Percentiles rank a stretch among this genome's conserved stretches.
These are phyloP conservation scores for Callorhinus ursinus DNA, from an alignment of 2,113 vertebrate genomes.

Conservation along the genomic window DNA sequence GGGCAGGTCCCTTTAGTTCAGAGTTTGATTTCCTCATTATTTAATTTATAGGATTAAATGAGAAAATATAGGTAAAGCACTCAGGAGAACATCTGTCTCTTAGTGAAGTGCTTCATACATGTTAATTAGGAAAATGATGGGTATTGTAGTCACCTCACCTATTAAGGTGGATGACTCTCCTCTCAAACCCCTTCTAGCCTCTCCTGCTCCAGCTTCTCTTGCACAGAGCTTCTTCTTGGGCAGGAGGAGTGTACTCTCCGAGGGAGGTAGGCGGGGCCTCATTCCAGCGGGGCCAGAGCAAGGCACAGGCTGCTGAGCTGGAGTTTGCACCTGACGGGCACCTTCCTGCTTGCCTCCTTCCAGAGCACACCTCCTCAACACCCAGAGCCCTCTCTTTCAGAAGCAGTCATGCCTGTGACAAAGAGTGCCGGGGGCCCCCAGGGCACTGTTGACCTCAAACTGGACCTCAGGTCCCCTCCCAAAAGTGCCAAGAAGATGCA, in stretches of 20 bases:
- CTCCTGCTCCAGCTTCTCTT: background rate
- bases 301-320: background rate
- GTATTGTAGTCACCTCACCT: background rate
- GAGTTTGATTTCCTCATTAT: background rate
- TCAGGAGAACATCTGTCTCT: background rate
- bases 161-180: background rate
- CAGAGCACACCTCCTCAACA: background rate
- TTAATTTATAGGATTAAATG: background rate
- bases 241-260: background rate
- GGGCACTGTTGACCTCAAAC: constrained; percentile 38
- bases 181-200: background rate
- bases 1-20: background rate
- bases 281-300: background rate
- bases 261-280: constrained; percentile 55
- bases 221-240: background rate
- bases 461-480: constrained; percentile 58
- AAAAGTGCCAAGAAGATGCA: constrained; percentile 81
- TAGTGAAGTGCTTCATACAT: background rate
- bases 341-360: background rate
- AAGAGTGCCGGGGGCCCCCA: background rate
- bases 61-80: background rate
- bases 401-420: constrained; percentile 75
- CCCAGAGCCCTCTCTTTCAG: background rate
- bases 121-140: background rate
- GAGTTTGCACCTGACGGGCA: constrained; percentile 17